phyloP scores from a whole-genome alignment of 1,140 invertebrate genomes.

The Papilio aristodemus region DNA sequence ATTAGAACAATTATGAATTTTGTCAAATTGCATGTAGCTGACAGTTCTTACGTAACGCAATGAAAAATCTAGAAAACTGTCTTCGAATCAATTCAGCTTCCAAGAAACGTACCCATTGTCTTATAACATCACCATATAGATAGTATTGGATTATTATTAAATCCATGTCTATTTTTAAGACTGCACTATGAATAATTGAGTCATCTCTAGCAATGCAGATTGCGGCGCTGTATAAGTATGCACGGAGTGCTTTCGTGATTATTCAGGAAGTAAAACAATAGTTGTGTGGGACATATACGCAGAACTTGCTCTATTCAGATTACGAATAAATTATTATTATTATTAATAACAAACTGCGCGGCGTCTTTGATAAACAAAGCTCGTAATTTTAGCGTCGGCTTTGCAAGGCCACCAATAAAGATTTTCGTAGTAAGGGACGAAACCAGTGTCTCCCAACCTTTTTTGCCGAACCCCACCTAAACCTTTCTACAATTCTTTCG shows the following conservation, averaged over 20 bases:
- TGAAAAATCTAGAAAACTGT: too few relatives aligned
- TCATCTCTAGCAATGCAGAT: constrained; percentile 3
- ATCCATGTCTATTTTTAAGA: constrained; percentile 14
- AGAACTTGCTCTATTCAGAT: constrained; percentile 20
- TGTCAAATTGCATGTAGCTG: too few relatives aligned
- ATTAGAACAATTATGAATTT: too few relatives aligned
- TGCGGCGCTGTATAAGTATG: constrained; percentile 4
- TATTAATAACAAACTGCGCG: background rate
- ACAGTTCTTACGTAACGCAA: too few relatives aligned
- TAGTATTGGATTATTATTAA: background rate
- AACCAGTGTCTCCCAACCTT: too few relatives aligned
- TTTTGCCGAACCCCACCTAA: too few relatives aligned
- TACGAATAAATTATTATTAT: background rate
- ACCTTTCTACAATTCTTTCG: too few relatives aligned
- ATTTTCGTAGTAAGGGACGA: background rate
- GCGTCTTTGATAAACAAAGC: constrained; percentile 3
- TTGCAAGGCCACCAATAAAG: background rate
- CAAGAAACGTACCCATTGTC: too few relatives aligned
- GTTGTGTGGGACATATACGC: background rate
- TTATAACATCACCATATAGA: background rate
- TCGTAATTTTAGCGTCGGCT: background rate
- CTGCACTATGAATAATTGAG: background rate
- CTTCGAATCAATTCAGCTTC: too few relatives aligned
- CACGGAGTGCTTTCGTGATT: constrained; percentile 18
- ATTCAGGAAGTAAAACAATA: constrained; percentile 26